These are phyloP conservation scores for Erpornis zantholeuca DNA, from an alignment of 2,113 vertebrate genomes.

Conservation along the genomic window DNA sequence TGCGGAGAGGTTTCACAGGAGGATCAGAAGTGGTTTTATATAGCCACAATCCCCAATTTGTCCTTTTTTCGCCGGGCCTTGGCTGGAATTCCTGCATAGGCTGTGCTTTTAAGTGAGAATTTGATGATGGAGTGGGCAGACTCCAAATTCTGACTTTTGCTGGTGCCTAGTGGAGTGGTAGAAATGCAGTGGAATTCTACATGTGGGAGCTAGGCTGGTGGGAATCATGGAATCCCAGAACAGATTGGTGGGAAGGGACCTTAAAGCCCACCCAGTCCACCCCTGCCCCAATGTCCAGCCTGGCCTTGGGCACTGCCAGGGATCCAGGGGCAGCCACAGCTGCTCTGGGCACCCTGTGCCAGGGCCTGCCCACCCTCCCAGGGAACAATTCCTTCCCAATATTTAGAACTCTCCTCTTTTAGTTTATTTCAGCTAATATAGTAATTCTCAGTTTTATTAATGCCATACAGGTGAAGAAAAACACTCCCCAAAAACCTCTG, in stretches of 20 bases:
- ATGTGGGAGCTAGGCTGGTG: rapidly evolving
- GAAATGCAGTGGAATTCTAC: not conserved
- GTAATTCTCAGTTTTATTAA: not conserved
- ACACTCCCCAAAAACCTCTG: not conserved
- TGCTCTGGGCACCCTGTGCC: not conserved
- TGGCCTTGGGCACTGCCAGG: not conserved
- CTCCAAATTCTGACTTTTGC: not conserved
- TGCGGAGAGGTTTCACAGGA: not conserved
- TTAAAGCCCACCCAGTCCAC: not conserved
- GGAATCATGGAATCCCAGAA: not conserved
- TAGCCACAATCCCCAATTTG: not conserved
- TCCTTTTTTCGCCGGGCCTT: not conserved
- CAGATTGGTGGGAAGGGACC: not conserved
- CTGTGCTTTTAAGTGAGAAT: not conserved
- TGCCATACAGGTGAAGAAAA: not conserved
- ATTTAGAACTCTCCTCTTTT: not conserved
- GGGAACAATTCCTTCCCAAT: not conserved
- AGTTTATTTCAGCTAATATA: not conserved
- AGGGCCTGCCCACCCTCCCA: rapidly evolving
- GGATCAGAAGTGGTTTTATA: not conserved
- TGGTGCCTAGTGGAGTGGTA: not conserved
- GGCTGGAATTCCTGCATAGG: not conserved
- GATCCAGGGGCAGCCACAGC: not conserved
- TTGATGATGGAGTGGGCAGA: not conserved
- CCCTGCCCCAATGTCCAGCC: rapidly evolving